phyloP scores from a whole-genome alignment of 2,797 vertebrate species.

The Cynodonichthys magdalenae region DNA sequence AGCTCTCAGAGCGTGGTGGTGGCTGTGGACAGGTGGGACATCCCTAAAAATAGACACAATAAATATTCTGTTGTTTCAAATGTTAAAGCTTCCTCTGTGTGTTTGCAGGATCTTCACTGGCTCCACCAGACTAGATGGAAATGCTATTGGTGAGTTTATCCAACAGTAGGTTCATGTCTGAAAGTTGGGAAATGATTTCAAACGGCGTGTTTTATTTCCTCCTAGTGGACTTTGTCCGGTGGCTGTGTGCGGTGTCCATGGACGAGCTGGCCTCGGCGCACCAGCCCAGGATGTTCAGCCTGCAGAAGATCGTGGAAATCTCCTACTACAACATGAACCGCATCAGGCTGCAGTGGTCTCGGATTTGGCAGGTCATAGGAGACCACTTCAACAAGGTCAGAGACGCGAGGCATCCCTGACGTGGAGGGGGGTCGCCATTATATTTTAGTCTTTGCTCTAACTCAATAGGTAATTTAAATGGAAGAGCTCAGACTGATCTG shows the following conservation, averaged over 20 bases:
- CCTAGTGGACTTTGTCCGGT: slow-evolving; percentile 97
- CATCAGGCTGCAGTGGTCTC: slow-evolving; percentile 98
- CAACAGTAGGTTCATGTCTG: neutral
- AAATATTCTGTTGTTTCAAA: neutral
- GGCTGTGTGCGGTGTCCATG: slow-evolving; percentile 98
- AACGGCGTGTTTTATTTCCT: neutral
- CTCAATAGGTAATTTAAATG: too few relatives aligned
- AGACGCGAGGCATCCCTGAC: neutral
- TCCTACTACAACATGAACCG: slow-evolving; percentile 99
- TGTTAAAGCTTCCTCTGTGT: neutral
- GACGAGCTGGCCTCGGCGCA: slow-evolving; percentile 96
- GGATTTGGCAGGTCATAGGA: slow-evolving; percentile 99
- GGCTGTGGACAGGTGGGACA: slow-evolving; percentile 96
- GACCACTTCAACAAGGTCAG: slow-evolving; percentile 98
- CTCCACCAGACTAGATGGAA: slow-evolving; percentile 96
- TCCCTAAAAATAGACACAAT: neutral
- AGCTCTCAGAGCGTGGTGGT: slow-evolving; percentile 98
- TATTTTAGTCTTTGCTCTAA: neutral
- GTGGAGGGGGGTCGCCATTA: too few relatives aligned
- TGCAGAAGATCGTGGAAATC: slow-evolving; percentile 99
- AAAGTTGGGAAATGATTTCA: neutral
- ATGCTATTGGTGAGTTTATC: slow-evolving; percentile 90
- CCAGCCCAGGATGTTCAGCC: slow-evolving; percentile 99
- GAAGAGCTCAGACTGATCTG: neutral
- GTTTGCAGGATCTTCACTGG: slow-evolving; percentile 95